These are phyloP conservation scores for Eupeodes luniger DNA, from an alignment of 2,888 invertebrate species.

Conservation along the genomic window DNA sequence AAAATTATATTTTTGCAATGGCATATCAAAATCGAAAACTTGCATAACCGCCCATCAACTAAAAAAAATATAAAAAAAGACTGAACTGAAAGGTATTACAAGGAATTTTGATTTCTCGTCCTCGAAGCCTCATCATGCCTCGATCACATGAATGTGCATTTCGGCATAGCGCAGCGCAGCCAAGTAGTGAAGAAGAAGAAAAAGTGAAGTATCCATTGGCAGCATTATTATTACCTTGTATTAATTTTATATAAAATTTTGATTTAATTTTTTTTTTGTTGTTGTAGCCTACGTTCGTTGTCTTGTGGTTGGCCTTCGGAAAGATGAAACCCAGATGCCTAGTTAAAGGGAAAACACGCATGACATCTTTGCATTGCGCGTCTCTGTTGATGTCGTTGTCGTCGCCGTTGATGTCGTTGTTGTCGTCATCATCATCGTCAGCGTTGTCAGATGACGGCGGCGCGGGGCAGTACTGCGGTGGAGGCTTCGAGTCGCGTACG, in stretches of 20 bases:
- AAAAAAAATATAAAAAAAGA: slow-evolving; percentile 48
- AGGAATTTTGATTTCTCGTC: slow-evolving; percentile 76
- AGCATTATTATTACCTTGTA: slow-evolving; percentile 69
- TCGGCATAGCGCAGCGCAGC: slow-evolving; percentile 1
- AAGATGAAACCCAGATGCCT: slow-evolving; percentile 74
- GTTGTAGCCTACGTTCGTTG: background rate
- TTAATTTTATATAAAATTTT: slow-evolving; percentile 67
- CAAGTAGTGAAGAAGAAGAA: slow-evolving; percentile 21
- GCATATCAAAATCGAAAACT: slow-evolving; percentile 73
- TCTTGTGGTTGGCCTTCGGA: slow-evolving; percentile 68
- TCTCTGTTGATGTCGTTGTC: background rate
- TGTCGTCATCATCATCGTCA: too few relatives aligned
- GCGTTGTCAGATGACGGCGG: too few relatives aligned
- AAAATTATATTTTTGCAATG: slow-evolving; percentile 56
- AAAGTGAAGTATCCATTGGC: slow-evolving; percentile 52
- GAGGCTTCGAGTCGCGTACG: slow-evolving; percentile 39
- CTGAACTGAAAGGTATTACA: slow-evolving; percentile 72
- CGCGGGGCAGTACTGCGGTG: background rate
- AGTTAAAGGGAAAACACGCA: slow-evolving; percentile 69
- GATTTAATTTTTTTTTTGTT: slow-evolving; percentile 30
- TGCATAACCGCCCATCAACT: slow-evolving; percentile 75
- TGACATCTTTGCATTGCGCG: slow-evolving; percentile 57
- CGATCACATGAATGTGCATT: slow-evolving; percentile 58
- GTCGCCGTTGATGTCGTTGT: background rate
- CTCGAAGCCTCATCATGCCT: slow-evolving; percentile 48